These are phyloP conservation scores for Pseudopipra pipra DNA, from an alignment of 2,113 vertebrate species.

Conservation along the genomic window DNA sequence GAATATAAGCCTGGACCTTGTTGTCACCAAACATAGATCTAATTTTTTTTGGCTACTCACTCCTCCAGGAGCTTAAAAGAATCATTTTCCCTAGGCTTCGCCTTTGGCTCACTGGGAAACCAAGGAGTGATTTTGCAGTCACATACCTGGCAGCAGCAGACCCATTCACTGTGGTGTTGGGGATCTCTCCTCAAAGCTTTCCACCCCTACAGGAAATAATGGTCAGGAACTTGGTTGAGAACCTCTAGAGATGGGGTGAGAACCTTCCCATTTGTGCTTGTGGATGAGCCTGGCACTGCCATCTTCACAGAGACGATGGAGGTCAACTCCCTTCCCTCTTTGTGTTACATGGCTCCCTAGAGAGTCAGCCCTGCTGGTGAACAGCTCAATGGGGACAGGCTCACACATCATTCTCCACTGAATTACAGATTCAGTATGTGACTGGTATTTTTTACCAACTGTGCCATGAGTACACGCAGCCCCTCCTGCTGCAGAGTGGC, in stretches of 20 bases:
- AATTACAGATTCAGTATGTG: not conserved
- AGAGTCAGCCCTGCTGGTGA: not conserved
- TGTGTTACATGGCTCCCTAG: accelerated
- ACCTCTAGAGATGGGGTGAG: not conserved
- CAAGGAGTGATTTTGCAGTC: not conserved
- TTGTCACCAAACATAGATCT: not conserved
- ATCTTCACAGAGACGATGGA: accelerated
- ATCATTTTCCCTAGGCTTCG: accelerated
- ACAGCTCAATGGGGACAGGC: not conserved
- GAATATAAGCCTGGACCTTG: not conserved
- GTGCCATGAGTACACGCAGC: accelerated
- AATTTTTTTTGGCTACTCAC: not conserved
- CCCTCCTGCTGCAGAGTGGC: not conserved
- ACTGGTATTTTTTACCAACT: not conserved
- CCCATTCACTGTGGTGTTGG: too few species aligned
- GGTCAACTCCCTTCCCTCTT: accelerated
- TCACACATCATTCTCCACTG: not conserved
- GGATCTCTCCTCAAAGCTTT: not conserved
- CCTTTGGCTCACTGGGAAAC: not conserved
- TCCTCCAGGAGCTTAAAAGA: not conserved
- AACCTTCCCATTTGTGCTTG: not conserved
- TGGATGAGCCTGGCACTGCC: not conserved
- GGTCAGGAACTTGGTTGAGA: not conserved
- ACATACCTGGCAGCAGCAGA: accelerated
- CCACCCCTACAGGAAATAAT: not conserved